Conservation (phyloP, 2,888 invertebrate species). For the Xestia ashworthii region DNA sequence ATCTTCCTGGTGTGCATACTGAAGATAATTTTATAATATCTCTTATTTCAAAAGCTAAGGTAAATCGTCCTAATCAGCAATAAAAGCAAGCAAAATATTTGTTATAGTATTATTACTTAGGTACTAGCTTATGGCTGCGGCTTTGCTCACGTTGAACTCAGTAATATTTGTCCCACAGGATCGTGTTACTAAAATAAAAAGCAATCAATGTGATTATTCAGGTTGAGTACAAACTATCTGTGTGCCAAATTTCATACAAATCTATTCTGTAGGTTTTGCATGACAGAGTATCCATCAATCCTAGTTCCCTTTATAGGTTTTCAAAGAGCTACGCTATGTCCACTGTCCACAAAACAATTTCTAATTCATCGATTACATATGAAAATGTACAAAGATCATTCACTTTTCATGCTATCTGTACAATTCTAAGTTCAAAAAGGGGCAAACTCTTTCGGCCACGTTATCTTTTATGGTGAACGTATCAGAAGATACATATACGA, state of each 20-base stretch:
- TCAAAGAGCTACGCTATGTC: not conserved
- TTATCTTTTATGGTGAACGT: conserved; percentile 52
- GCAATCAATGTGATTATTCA: not conserved
- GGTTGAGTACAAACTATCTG: not conserved
- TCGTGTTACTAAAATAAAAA: not conserved
- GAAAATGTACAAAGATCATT: conserved; percentile 3
- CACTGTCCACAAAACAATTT: not conserved
- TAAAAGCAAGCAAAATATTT: not conserved
- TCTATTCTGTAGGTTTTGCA: not conserved
- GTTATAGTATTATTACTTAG: not conserved
- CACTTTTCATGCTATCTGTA: conserved; percentile 34
- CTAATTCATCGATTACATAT: conserved; percentile 16
- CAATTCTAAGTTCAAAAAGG: conserved; percentile 28
- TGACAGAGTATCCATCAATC: not conserved
- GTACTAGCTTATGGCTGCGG: not conserved
- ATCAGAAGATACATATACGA: conserved; percentile 5
- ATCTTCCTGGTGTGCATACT: not conserved
- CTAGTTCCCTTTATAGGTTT: not conserved
- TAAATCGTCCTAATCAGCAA: not conserved
- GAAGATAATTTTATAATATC: not conserved
- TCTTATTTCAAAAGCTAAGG: not conserved
- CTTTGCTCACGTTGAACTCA: not conserved
- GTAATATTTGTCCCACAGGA: not conserved
- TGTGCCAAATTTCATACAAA: not conserved
- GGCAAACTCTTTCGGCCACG: conserved; percentile 21